Evolutionary conservation across 2,888 invertebrate genomes (phyloP).

Genomic region (Lissocephala sabroskyi): DNA sequence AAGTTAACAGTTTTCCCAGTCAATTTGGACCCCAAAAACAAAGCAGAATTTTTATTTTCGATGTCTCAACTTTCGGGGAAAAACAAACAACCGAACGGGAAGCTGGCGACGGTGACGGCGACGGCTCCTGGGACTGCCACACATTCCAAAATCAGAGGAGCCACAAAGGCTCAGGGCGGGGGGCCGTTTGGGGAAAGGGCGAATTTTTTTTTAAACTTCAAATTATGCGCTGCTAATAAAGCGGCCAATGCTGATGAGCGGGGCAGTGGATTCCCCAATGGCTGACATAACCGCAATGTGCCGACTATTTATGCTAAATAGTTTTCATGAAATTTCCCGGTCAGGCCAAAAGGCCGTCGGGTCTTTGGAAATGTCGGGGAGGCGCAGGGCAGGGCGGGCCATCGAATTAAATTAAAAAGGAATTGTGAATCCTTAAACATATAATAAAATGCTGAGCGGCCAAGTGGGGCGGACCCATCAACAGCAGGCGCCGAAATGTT

Average conservation of each 20-base stretch:
- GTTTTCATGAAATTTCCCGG: slow-evolving; percentile 36
- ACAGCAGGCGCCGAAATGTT: slow-evolving; percentile 51
- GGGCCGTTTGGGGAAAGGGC: background rate
- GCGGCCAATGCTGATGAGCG: background rate
- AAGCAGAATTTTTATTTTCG: background rate
- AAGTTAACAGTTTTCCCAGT: no score
- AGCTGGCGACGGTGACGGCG: background rate
- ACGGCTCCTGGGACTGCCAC: background rate
- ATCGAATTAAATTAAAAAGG: slow-evolving; percentile 54
- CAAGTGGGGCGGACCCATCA: background rate
- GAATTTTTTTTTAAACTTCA: slow-evolving; percentile 4
- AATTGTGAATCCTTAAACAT: slow-evolving; percentile 58
- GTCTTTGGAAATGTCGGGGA: background rate
- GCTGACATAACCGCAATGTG: slow-evolving; percentile 31
- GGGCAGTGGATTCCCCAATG: slow-evolving; percentile 31
- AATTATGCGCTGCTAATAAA: slow-evolving; percentile 35
- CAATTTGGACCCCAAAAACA: slow-evolving; percentile 18
- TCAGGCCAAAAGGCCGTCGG: slow-evolving; percentile 16
- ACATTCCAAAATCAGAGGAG: background rate
- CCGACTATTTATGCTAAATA: slow-evolving; percentile 61
- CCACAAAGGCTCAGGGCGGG: background rate
- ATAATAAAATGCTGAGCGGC: slow-evolving; percentile 19
- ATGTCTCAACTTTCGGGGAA: background rate
- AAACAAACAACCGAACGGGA: background rate
- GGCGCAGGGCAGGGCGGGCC: slow-evolving; percentile 1